Evolutionary conservation across 2,113 vertebrate genomes (phyloP).

Genomic region (Crotalus viridis): DNA sequence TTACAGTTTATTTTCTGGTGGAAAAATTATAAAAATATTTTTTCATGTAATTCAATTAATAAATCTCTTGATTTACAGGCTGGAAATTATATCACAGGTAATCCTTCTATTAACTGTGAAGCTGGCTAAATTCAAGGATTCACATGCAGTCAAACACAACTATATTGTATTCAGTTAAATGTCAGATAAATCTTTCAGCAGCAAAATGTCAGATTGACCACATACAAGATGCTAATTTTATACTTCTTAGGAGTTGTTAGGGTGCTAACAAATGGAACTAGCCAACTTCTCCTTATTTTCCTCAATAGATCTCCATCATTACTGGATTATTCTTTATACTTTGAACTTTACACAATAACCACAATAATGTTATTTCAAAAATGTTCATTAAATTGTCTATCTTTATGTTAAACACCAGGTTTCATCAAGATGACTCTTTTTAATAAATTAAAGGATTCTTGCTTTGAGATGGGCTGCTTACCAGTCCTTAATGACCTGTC

Average conservation of each 20-base stretch:
- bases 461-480: not conserved
- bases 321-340: not conserved
- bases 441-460: not conserved
- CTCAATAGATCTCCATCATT: not conserved
- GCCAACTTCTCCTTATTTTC: not conserved
- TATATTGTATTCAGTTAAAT: not conserved
- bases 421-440: not conserved
- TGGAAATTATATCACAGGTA: not conserved
- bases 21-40: not conserved
- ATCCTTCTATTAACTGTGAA: not conserved
- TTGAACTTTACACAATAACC: not conserved
- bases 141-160: not conserved
- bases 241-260: not conserved
- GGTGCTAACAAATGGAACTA: not conserved
- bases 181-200: not conserved
- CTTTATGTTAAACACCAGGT: not conserved
- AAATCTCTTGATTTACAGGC: not conserved
- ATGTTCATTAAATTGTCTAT: not conserved
- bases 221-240: not conserved
- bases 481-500: not conserved
- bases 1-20: not conserved
- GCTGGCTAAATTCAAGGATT: not conserved
- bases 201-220: not conserved
- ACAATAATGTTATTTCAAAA: not conserved
- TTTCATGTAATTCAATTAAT: not conserved